These are phyloP conservation scores for Drosophila azteca DNA, from an alignment of 1,140 invertebrate genomes.

Conservation along the genomic window DNA sequence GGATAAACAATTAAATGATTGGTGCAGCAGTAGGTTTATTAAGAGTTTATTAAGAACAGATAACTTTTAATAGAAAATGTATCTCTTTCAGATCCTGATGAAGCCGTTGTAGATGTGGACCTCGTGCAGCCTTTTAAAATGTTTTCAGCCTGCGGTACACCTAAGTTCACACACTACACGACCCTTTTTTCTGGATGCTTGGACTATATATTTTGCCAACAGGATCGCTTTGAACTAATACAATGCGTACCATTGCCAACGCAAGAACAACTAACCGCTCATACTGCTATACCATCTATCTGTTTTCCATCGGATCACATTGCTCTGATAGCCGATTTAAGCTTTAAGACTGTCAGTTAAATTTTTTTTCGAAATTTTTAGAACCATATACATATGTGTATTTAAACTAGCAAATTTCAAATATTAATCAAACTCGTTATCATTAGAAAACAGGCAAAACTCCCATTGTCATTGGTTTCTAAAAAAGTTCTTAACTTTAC, in stretches of 20 bases:
- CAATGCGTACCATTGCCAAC: conserved; percentile 91
- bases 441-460: no score
- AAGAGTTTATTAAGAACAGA: conserved; percentile 27
- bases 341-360: conserved; percentile 62
- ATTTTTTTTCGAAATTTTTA: no score
- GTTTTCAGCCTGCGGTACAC: conserved; percentile 90
- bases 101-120: conserved; percentile 86
- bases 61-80: no score
- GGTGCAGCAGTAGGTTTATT: conserved; percentile 89
- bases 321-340: conserved; percentile 92
- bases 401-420: no score
- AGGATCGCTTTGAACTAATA: conserved; percentile 86
- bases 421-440: no score
- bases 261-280: conserved; percentile 88
- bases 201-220: conserved; percentile 96
- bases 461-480: no score
- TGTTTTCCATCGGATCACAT: conserved; percentile 97
- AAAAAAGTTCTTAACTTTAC: no score
- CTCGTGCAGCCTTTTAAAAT: conserved; percentile 87
- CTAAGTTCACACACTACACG: conserved; percentile 94
- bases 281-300: conserved; percentile 92
- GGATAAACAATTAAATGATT: conserved; percentile 87
- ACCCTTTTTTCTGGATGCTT: conserved; percentile 92
- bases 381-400: no score
- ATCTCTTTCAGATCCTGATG: conserved; percentile 85